Base-by-base conservation (phyloP, 2,113 vertebrate species). In the Trochalopteron elliotii region DNA sequence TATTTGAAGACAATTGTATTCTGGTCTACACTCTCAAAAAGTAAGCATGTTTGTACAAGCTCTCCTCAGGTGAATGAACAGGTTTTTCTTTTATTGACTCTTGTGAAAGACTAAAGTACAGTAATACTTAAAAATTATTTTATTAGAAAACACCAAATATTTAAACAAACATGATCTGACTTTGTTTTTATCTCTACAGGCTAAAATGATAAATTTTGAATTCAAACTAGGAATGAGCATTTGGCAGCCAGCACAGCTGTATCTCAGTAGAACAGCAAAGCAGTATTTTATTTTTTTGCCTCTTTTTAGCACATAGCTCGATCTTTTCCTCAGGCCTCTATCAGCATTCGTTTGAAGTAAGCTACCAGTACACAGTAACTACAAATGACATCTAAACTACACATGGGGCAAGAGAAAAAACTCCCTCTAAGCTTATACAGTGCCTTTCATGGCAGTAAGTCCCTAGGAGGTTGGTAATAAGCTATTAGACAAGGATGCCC, bases 331-430 rank as follows among this genome's bases (percentile, higher is more conserved):
- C 81, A 70, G 89, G 75, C 50, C 61, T 96, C 14, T 0, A 95
- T 96, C 88, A 95, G 52, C 81, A 96, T 94, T 82, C 60, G 60
- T 97, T 97, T 97, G 96, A 97, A 97, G 96, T 96, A 87, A 93
- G 91, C 81, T 83, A 87, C 42, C 87, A 86, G 55, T 87, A 88
- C 69, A 94, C 60, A 94, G 68, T 61, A 92, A 79, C 89, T 67
- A 74, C 68, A 96, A 94, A 93, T 74, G 88, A 88, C 65, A 91
- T 93, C 86, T 91, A 93, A 92, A 93, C 93, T 75, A 83, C 88
- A 92, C 35, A 88, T 37, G 56, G 49, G 71, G 56, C 61, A 89
- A 60, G n/a, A 83, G 71, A 94, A 87, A 94, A 89, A 89, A 53
- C 25, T 80, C 21, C 60, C 76, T 93, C 22, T 81, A 80, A 88